Conservation (phyloP, 2,888 invertebrate species). For the Pocota personata region DNA sequence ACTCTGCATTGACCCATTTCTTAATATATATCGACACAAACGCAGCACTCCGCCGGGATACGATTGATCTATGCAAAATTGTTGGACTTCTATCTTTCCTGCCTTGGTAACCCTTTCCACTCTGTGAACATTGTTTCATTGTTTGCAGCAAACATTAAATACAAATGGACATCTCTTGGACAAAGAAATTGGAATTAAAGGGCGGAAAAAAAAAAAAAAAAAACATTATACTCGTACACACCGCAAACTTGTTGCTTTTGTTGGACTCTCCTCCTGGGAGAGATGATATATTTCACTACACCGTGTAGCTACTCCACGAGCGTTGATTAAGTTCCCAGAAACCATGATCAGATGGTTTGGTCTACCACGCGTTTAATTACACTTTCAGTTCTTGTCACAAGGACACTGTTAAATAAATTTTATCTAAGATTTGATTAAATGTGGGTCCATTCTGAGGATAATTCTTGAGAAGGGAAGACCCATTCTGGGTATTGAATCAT, state of each 20-base stretch:
- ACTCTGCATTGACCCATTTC: not conserved
- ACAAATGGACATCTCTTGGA: conserved; percentile 52
- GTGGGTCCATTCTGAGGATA: conserved; percentile 30
- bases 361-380: conserved; percentile 37
- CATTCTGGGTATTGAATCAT: conserved; percentile 25
- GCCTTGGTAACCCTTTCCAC: not conserved
- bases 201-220: not conserved
- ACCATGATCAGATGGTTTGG: conserved; percentile 28
- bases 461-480: conserved; percentile 19
- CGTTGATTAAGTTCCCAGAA: conserved; percentile 56
- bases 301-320: conserved; percentile 7
- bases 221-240: no score
- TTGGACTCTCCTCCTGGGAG: not conserved
- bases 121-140: conserved; percentile 52
- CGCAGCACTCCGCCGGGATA: conserved; percentile 18
- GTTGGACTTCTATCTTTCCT: not conserved
- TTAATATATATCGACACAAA: not conserved
- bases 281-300: not conserved
- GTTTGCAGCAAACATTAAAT: conserved; percentile 54
- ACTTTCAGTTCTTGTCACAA: conserved; percentile 44
- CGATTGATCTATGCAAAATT: conserved; percentile 58
- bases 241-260: conserved; percentile 2
- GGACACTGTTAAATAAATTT: conserved; percentile 45
- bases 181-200: not conserved
- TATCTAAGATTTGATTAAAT: conserved; percentile 61